phyloP scores from a whole-genome alignment of 1,140 invertebrate genomes.

The Ridgeia piscesae region DNA sequence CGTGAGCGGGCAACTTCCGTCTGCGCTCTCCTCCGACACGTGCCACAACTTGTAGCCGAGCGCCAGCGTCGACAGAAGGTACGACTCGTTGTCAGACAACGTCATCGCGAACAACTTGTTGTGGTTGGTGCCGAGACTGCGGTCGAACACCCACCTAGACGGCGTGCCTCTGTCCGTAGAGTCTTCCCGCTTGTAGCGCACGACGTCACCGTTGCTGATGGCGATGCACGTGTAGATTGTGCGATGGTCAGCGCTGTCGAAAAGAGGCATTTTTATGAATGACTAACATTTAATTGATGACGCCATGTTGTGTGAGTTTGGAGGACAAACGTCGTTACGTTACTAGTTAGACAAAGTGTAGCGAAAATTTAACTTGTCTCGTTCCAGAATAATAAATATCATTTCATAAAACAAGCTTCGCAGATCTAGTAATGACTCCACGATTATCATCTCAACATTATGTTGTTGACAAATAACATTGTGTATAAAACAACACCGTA shows the following conservation, averaged over 20 bases:
- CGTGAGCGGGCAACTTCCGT: conserved; percentile 27
- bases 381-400: too few species aligned
- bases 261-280: neutral
- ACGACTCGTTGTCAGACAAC: conserved; percentile 76
- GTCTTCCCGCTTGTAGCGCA: conserved; percentile 46
- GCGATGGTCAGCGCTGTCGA: conserved; percentile 31
- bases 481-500: neutral
- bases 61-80: conserved; percentile 80
- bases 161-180: conserved; percentile 19
- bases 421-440: too few species aligned
- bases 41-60: conserved; percentile 71
- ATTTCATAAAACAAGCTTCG: too few species aligned
- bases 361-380: too few species aligned
- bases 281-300: neutral
- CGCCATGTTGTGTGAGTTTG: neutral
- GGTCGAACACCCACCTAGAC: conserved; percentile 53
- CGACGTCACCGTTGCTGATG: conserved; percentile 54
- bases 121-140: conserved; percentile 56
- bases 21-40: conserved; percentile 37
- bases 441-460: too few species aligned
- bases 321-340: too few species aligned
- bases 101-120: conserved; percentile 75
- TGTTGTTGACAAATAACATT: neutral
- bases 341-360: too few species aligned
- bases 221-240: conserved; percentile 56